phyloP scores from a whole-genome alignment of 2,113 vertebrate genomes.

The Nanorana parkeri region DNA sequence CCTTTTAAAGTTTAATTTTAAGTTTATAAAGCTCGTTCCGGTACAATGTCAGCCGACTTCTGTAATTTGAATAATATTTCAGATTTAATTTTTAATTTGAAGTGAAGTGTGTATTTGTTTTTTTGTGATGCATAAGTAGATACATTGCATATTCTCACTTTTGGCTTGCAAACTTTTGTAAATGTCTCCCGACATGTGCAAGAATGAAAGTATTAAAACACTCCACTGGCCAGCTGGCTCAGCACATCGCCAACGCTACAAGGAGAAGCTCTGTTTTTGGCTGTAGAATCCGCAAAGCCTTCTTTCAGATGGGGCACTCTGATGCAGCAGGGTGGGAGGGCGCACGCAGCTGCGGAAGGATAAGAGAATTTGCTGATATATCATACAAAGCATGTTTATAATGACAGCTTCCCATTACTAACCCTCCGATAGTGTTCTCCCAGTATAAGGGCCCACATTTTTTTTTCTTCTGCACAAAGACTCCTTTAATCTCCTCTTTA shows the following conservation, averaged over 20 bases:
- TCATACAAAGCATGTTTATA: not conserved
- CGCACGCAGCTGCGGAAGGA: constrained; percentile 31
- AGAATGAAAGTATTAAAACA: no score
- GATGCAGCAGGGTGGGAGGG: not conserved
- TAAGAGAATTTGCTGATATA: constrained; percentile 17
- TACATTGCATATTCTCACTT: no score
- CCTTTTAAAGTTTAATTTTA: no score
- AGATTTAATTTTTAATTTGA: no score
- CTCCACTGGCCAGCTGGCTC: not conserved
- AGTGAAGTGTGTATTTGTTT: no score
- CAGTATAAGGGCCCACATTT: not conserved
- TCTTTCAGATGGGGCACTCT: not conserved
- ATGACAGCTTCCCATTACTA: not conserved
- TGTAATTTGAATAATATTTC: no score
- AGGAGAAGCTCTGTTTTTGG: not conserved
- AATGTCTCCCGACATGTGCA: no score
- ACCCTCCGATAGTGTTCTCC: not conserved
- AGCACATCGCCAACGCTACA: not conserved
- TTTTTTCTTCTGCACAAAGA: constrained; percentile 2
- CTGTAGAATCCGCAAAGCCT: not conserved
- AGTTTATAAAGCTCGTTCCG: no score
- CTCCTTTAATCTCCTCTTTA: constrained; percentile 19
- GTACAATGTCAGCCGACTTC: no score
- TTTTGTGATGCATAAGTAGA: no score
- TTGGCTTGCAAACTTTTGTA: no score